Base-by-base conservation (phyloP, 2,113 vertebrate genomes). In the Suncus etruscus region DNA sequence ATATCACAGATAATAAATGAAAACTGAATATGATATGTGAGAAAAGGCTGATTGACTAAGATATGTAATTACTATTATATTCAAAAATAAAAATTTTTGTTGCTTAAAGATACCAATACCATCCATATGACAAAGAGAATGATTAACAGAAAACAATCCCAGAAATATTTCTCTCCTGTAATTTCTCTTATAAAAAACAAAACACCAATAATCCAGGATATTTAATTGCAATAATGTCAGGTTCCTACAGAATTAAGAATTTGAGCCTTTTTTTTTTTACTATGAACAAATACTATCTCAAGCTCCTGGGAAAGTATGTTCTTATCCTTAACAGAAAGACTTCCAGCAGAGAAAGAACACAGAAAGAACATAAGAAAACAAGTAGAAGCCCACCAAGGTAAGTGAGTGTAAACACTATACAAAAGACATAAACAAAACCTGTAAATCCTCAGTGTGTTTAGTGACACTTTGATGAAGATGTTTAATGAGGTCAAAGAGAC, bases 11-110 rank as follows among this genome's bases (percentile, higher is more conserved):
- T 77, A 78, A 11, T 31, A 83, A 20, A 85, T 0, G 82, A 4
- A 93, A 16, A 82, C 70, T 87, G 80, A 82, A 74, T 51, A 0
- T 78, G 45, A 89, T 73, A 66, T 16, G 80, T 85, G 15, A 16
- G 1, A 84, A 83, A 29, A 73, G 24, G 9, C 6, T 69, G 45
- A 77, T 65, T 87, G 39, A 78, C 18, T 51, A 85, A 27, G 45
- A 10, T 68, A 86, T 12, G 1, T 70, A 31, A 92, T 61, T 87
- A 86, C 73, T 66, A 87, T 54, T 51, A 78, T 20, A 74, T 12
- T 87, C 10, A 87, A 3, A 76, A 4, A 82, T 4, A 83, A 81
- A 65, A 18, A 68, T 63, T 32, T 70, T 70, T 78, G 25, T 22
- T 90, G 18, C 18, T 72, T 78, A 79, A 90, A 89, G 73, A 75